Conservation (phyloP, 1,140 invertebrate genomes). For the Drosophila simulans region DNA sequence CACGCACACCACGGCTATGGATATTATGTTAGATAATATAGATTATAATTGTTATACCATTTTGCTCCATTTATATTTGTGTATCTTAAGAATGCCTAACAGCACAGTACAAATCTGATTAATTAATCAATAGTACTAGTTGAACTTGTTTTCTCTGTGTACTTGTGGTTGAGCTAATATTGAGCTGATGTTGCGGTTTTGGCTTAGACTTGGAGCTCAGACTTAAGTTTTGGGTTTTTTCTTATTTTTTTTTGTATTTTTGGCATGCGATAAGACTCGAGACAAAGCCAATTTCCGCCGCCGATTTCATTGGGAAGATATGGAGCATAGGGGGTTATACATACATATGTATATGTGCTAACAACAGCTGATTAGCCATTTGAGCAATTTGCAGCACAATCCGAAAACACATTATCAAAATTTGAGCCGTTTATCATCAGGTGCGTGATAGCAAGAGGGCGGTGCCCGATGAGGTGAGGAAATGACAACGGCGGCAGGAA, state of each 20-base stretch:
- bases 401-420: constrained; percentile 31
- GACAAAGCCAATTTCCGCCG: constrained; percentile 1
- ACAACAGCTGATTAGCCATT: constrained; percentile 30
- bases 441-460: constrained; percentile 2
- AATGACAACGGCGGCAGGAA: constrained; percentile 64
- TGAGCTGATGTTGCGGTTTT: constrained; percentile 17
- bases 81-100: too few species aligned
- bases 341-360: background rate
- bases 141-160: constrained; percentile 8
- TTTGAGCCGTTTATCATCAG: constrained; percentile 36
- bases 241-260: constrained; percentile 2
- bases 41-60: too few species aligned
- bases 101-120: too few species aligned
- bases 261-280: constrained; percentile 36
- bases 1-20: too few species aligned
- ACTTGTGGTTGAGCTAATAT: constrained; percentile 22
- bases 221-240: constrained; percentile 8
- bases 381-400: constrained; percentile 34
- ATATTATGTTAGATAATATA: too few species aligned
- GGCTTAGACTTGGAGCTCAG: constrained; percentile 5
- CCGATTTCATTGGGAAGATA: background rate
- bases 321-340: too few species aligned
- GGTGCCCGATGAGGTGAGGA: constrained; percentile 19
- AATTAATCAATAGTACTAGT: background rate
- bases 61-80: too few species aligned